Evolutionary conservation across 2,797 vertebrate genomes (phyloP), one percentile per base, ranked within the genome.

Genomic region (Enteromius fasciolatus): DNA sequence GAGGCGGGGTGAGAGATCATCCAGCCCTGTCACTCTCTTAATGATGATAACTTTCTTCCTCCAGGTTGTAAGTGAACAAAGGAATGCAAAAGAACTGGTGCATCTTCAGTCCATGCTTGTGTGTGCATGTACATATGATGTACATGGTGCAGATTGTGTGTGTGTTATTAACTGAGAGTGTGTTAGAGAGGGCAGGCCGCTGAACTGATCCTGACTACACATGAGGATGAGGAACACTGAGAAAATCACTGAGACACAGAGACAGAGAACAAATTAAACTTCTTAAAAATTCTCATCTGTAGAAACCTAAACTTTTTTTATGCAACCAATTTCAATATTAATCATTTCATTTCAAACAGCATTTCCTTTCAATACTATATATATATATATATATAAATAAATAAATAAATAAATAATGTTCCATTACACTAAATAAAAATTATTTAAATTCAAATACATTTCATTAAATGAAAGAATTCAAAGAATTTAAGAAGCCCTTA

Each of bases 161-260:
- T 33, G 54, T 23, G 44, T 68, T 46, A 64, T 63, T 76, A 41
- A 78, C 52, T 41, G 68, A 74, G 59, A 73, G 25, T 31, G 31
- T 78, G 31, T 11, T 54, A 68, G 79, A 72, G 17, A 31, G 72
- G 72, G 36, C 70, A 76, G 63, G 52, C 64, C 11, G 39, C 23
- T 59, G 28, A 57, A 39, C 20, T 61, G 54, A 76, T 31, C 41
- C 25, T 57, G 44, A 83, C 67, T 92, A 91, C 85, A 86, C 52
- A 28, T 82, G 86, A 10, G 88, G 89, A 82, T 88, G 87, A 23
- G 82, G 61, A 33, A 83, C 83, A 67, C 89, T 87, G 52, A 92
- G 87, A 70, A 92, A 92, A 69, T 91, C 89, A 89, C 91, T 92
- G 14, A 81, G 46, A 81, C 57, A 57, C 31, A 73, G 25, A 50